Percentiles rank a stretch among this genome's conserved stretches.
These are phyloP conservation scores for Ichneumon xanthorius DNA, from an alignment of 2,888 invertebrate species.

Conservation along the genomic window DNA sequence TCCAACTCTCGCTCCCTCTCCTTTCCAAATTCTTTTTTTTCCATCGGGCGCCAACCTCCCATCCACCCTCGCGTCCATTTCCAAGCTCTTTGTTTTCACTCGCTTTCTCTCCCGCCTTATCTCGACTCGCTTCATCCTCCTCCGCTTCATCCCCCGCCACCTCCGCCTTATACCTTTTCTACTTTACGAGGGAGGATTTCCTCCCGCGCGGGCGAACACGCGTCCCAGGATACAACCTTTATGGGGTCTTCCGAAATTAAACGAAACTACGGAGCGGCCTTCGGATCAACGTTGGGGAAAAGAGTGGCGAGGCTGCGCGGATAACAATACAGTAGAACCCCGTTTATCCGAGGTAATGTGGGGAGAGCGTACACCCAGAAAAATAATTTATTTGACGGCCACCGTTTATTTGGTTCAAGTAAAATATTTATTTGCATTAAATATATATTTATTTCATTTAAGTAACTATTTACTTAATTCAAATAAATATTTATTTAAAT, in stretches of 20 bases:
- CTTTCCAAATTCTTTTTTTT: conserved; percentile 21
- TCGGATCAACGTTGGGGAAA: not conserved
- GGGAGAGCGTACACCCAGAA: too few species aligned
- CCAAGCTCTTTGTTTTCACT: conserved; percentile 55
- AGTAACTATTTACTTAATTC: too few species aligned
- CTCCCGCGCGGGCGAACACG: conserved; percentile 65
- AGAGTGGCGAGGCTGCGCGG: too few species aligned
- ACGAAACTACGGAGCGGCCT: conserved; percentile 64
- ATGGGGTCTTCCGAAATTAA: conserved; percentile 75
- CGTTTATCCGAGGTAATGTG: too few species aligned
- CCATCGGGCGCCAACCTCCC: conserved; percentile 41
- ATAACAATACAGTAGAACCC: too few species aligned
- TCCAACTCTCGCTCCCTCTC: conserved; percentile 32
- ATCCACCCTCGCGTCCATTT: conserved; percentile 53
- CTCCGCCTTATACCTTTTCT: conserved; percentile 62
- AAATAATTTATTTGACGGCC: too few species aligned
- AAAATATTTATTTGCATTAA: too few species aligned
- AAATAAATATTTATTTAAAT: too few species aligned
- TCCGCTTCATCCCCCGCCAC: conserved; percentile 42
- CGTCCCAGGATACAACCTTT: conserved; percentile 73
- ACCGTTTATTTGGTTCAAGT: too few species aligned
- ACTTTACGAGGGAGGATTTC: conserved; percentile 76
- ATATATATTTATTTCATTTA: too few species aligned
- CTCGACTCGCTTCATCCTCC: conserved; percentile 42
- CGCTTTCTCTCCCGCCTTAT: conserved; percentile 45